Percentiles rank a stretch among this genome's conserved stretches.
These are phyloP conservation scores for Siniperca knerii DNA, from an alignment of 2,113 vertebrate species.

Conservation along the genomic window DNA sequence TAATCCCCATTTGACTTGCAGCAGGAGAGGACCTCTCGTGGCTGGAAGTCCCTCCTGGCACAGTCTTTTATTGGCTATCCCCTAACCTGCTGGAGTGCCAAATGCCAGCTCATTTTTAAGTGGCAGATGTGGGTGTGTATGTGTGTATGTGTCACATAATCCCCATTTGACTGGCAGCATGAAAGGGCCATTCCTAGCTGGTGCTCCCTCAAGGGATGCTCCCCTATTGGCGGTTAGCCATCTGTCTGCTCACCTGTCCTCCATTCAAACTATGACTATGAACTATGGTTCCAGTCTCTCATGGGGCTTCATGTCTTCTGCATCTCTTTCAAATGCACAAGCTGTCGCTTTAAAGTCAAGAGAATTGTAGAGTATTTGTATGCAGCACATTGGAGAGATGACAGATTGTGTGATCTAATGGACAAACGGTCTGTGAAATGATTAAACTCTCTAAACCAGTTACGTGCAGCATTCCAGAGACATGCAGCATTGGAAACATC, in stretches of 20 bases:
- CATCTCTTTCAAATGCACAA: conserved; percentile 31
- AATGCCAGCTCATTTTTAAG: conserved; percentile 69
- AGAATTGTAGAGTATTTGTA: conserved; percentile 6
- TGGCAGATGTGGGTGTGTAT: conserved; percentile 68
- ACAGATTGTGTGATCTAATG: conserved; percentile 30
- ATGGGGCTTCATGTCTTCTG: conserved; percentile 20
- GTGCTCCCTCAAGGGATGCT: conserved; percentile 67
- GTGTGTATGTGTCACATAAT: conserved; percentile 66
- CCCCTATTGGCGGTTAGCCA: conserved; percentile 71
- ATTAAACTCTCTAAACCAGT: conserved; percentile 68
- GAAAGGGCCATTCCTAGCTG: conserved; percentile 72
- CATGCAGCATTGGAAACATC: conserved; percentile 42
- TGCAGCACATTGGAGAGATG: not conserved
- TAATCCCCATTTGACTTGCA: conserved; percentile 86
- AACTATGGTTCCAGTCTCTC: conserved; percentile 34
- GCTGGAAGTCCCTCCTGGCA: conserved; percentile 77
- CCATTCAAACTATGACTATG: conserved; percentile 27
- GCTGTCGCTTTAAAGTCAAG: conserved; percentile 21
- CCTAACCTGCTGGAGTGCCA: conserved; percentile 56
- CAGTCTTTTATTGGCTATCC: conserved; percentile 69
- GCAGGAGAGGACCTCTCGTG: conserved; percentile 79
- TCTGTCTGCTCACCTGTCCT: conserved; percentile 79
- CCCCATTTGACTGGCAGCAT: conserved; percentile 80
- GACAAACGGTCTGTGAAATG: conserved; percentile 50
- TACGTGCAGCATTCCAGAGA: conserved; percentile 45